These are phyloP conservation scores for Agelas oroides DNA, from an alignment of 37 sponge, comb jelly and placozoan species.

Conservation along the genomic window DNA sequence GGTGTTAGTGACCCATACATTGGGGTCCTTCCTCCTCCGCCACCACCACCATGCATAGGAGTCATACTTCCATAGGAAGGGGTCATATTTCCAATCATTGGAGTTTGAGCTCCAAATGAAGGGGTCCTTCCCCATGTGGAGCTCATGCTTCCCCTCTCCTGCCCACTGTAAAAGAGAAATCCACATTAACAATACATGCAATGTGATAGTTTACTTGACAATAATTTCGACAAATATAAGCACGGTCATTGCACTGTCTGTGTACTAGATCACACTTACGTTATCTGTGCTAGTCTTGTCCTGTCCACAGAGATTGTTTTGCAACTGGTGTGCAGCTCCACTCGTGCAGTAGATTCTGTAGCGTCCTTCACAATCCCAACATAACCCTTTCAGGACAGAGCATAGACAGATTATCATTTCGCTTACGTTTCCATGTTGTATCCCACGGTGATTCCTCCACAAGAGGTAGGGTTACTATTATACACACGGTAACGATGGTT, in stretches of 20 bases:
- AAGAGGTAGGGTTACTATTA: no score
- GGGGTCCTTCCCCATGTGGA: slow-evolving; percentile 83
- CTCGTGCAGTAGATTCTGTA: slow-evolving; percentile 92
- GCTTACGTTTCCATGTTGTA: no score
- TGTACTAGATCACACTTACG: slow-evolving; percentile 39
- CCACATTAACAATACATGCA: not conserved
- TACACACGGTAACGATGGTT: no score
- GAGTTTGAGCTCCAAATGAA: slow-evolving; percentile 86
- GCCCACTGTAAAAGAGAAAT: slow-evolving; percentile 52
- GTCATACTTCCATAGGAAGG: slow-evolving; percentile 80
- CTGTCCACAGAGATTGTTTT: slow-evolving; percentile 93
- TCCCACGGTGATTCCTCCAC: no score
- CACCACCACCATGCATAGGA: slow-evolving; percentile 81
- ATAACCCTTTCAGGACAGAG: slow-evolving; percentile 52
- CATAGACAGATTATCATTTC: no score
- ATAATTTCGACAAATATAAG: not conserved
- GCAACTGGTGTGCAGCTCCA: slow-evolving; percentile 94
- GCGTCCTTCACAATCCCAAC: slow-evolving; percentile 98
- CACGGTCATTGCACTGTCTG: no score
- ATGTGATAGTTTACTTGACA: not conserved
- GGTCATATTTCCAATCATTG: slow-evolving; percentile 87
- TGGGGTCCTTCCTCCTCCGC: slow-evolving; percentile 83
- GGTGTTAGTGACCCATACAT: slow-evolving; percentile 97
- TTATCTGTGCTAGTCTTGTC: slow-evolving; percentile 26
- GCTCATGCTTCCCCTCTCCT: slow-evolving; percentile 58